A percentile compares a stretch with the other conserved stretches of the same genome.
Evolutionary conservation across 2,888 invertebrate genomes (phyloP).

Genomic region (Uropetala carovei): DNA sequence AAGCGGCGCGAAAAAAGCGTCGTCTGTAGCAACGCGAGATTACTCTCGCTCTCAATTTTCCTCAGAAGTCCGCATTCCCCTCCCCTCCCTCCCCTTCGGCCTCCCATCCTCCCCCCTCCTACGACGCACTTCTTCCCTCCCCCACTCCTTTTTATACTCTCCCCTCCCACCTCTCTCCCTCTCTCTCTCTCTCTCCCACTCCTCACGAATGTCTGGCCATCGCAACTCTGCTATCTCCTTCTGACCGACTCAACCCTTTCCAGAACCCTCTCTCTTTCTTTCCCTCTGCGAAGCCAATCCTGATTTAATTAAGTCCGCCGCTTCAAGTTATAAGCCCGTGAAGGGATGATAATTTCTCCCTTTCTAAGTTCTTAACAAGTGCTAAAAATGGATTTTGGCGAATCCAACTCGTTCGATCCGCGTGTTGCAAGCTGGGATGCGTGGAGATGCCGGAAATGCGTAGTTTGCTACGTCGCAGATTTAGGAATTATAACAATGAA

Average conservation of each 20-base stretch:
- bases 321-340: background rate
- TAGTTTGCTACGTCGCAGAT: too few relatives aligned
- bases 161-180: background rate
- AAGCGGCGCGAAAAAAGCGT: background rate
- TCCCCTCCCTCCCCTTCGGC: background rate
- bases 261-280: background rate
- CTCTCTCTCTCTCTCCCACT: background rate
- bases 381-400: background rate
- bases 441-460: too few relatives aligned
- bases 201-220: background rate
- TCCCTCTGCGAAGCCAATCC: background rate
- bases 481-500: too few relatives aligned
- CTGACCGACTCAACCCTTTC: too few relatives aligned
- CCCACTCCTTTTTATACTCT: background rate
- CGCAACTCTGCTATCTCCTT: too few relatives aligned
- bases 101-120: background rate
- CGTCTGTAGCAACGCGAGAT: background rate
- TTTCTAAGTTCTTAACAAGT: background rate
- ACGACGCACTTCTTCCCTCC: background rate
- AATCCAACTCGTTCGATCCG: too few relatives aligned
- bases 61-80: background rate
- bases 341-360: background rate
- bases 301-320: background rate
- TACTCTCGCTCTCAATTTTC: slow-evolving; percentile 46
- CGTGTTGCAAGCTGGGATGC: too few relatives aligned